Base-by-base conservation (phyloP, 2,888 invertebrate species). In the Parnassius mnemosyne region DNA sequence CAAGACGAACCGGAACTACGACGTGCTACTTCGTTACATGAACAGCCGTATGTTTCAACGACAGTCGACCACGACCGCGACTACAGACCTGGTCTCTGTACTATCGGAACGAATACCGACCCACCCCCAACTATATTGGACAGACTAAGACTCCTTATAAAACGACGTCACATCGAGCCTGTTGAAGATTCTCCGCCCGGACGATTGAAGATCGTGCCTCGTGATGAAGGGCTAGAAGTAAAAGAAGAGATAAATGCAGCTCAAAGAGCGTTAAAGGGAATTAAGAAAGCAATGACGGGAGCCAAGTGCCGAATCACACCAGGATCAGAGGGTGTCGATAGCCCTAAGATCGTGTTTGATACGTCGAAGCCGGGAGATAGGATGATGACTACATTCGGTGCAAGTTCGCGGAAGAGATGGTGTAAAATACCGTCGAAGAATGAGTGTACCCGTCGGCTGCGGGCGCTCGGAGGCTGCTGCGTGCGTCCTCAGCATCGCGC, bases 311-410 rank as follows among this genome's bases (percentile, higher is more conserved):
- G 87, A 20, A 83, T 90, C 34, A 81, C 86, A 9, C 89, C 89
- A 0, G 81, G 79, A 16, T 66, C 77, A 0, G 88, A 85, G 53
- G 66, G 77, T 0, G 79, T 87, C 10, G 91, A 85, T 9, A 91
- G 90, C 67, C 91, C 91, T 1, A 90, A 89, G 68, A 90, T 90
- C 62, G 87, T 88, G 51, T 91, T 88, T 69, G 83, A 89, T 53
- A 80, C 84, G 63, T 77, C 87, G 7, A 90, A 87, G 65, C 90
- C 90, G 1, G 91, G 90, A 1, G 85, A 90, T 61, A 80, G 90
- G 57, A 91, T 91, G 90, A 78, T 81, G 51, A 81, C 84, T 9
- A 89, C 87, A 34, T 91, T 91, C 57, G 90, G 91, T 51, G 86
- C 80, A 43, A 76, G 80, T n/a, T 82, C 84, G 66, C 69, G 78